Evolutionary conservation across 2,113 vertebrate genomes (phyloP).

Genomic region (Porphyrio hochstetteri): DNA sequence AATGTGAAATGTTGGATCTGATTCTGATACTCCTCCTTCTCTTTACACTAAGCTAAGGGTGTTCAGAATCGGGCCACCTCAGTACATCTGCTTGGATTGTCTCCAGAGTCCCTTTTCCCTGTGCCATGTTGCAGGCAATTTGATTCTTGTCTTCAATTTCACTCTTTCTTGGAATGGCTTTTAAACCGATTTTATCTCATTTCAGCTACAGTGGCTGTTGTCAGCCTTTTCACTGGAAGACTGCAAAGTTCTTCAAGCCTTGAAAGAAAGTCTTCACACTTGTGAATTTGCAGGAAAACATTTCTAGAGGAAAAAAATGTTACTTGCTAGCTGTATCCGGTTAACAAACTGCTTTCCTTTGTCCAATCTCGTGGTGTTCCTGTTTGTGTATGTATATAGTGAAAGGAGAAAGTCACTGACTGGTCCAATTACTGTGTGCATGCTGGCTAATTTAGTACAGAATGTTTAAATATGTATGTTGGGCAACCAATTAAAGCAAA

Average conservation of each 20-base stretch:
- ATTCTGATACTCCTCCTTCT: neutral
- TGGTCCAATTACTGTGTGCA: constrained; percentile 52
- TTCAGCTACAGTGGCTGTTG: constrained; percentile 65
- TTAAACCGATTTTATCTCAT: constrained; percentile 62
- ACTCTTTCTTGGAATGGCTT: constrained; percentile 18
- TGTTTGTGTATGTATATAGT: constrained; percentile 55
- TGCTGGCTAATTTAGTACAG: constrained; percentile 46
- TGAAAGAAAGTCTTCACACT: constrained; percentile 49
- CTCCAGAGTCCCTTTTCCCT: constrained; percentile 5
- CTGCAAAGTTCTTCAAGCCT: constrained; percentile 18
- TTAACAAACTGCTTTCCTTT: constrained; percentile 64
- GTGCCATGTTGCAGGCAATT: neutral
- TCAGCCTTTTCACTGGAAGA: constrained; percentile 60
- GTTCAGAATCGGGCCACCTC: neutral
- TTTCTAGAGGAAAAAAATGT: constrained; percentile 57
- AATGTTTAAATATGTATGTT: constrained; percentile 56
- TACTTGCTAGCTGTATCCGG: constrained; percentile 36
- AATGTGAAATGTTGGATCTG: neutral
- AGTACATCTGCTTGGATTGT: neutral
- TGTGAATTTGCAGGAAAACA: constrained; percentile 33
- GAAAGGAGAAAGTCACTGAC: constrained; percentile 49
- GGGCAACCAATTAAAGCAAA: constrained; percentile 60
- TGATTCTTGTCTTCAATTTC: neutral
- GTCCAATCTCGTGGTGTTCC: constrained; percentile 53
- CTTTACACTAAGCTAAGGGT: neutral